Percentiles rank a stretch among this genome's conserved stretches.
phyloP scores from a whole-genome alignment of 2,797 vertebrate genomes.

The Dipus sagitta region DNA sequence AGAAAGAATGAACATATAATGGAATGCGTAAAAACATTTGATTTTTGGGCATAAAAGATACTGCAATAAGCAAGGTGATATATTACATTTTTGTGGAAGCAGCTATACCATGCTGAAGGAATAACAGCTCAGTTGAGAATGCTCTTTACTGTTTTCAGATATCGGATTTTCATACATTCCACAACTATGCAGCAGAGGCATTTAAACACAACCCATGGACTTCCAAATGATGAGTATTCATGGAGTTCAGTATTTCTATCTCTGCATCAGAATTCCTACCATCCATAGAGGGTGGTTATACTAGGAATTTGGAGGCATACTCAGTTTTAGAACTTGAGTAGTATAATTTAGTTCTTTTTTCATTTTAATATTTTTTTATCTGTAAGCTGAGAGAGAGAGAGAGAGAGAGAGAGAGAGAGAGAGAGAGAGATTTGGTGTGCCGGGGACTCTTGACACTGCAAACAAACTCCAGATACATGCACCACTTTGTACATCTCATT shows the following conservation, averaged over 20 bases:
- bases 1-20: background rate
- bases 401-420: too few species aligned
- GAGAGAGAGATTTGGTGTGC: too few species aligned
- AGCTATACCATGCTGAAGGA: background rate
- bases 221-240: conserved; percentile 11
- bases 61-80: background rate
- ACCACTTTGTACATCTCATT: too few species aligned
- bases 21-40: background rate
- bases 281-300: background rate
- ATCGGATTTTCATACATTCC: background rate
- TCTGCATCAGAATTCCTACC: conserved; percentile 11
- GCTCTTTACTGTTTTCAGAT: background rate
- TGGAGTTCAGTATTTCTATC: background rate
- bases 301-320: background rate
- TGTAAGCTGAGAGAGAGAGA: too few species aligned
- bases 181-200: background rate
- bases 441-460: too few species aligned
- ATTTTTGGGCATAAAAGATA: background rate
- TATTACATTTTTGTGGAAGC: background rate
- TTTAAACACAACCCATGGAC: conserved; percentile 18
- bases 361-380: too few species aligned
- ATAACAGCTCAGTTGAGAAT: background rate
- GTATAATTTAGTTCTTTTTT: too few species aligned
- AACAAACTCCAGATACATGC: too few species aligned
- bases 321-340: too few species aligned